phyloP scores from a whole-genome alignment of 2,797 vertebrate species.

The Arrhamphus sclerolepis region DNA sequence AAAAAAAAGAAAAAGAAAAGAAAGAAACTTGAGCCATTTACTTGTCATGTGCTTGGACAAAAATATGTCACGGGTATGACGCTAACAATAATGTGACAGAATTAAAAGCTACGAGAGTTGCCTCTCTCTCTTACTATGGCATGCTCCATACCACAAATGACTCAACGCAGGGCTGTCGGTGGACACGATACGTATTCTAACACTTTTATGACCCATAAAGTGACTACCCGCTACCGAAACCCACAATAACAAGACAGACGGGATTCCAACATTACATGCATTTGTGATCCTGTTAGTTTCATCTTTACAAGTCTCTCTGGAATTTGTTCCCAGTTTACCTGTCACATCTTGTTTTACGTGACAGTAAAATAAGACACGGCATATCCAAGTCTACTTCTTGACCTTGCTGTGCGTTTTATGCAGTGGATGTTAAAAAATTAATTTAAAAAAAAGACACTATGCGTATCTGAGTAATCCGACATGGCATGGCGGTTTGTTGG shows the following conservation, averaged over 20 bases:
- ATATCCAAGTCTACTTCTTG: not conserved
- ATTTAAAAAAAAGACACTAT: too few species aligned
- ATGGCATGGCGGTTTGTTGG: too few species aligned
- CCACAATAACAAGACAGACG: slow-evolving; percentile 15
- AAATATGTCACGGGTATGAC: slow-evolving; percentile 44
- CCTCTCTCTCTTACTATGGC: slow-evolving; percentile 12
- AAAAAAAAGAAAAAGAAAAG: slow-evolving; percentile 27
- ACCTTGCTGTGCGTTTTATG: too few species aligned
- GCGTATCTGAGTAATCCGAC: too few species aligned
- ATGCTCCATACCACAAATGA: slow-evolving; percentile 22
- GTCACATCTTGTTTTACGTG: not conserved
- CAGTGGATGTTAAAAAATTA: too few species aligned
- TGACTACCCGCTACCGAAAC: slow-evolving; percentile 1
- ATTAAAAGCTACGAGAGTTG: slow-evolving; percentile 24
- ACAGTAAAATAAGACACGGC: not conserved
- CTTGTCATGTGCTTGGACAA: slow-evolving; percentile 17
- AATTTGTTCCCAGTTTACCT: too few species aligned
- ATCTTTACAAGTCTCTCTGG: too few species aligned
- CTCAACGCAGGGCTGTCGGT: slow-evolving; percentile 24
- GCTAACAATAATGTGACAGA: slow-evolving; percentile 21
- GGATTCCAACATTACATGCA: not conserved
- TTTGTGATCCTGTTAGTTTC: slow-evolving; percentile 14
- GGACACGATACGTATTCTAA: slow-evolving; percentile 32
- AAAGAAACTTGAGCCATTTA: slow-evolving; percentile 25
- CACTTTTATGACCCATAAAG: slow-evolving; percentile 32